Percentiles rank a stretch among this genome's conserved stretches.
Conservation (phyloP, 2,113 vertebrate species). For the Psittacula cyanocephala region DNA sequence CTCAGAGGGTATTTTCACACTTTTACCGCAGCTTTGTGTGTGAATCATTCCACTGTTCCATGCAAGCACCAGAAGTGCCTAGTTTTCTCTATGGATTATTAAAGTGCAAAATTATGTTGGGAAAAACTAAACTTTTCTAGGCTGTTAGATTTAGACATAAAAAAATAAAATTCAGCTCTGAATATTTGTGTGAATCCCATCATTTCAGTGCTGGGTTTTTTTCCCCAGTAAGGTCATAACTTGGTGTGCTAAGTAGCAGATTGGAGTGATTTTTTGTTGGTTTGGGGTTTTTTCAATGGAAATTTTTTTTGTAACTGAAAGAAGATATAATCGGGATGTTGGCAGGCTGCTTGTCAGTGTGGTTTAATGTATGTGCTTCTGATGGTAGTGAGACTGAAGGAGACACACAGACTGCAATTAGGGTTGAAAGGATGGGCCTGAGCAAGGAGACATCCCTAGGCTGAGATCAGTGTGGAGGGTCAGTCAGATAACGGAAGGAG, state of each 20-base stretch:
- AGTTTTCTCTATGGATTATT: conserved; percentile 31
- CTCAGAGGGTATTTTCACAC: not conserved
- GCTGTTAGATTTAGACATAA: not conserved
- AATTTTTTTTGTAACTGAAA: not conserved
- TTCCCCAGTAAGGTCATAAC: not conserved
- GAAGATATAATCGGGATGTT: not conserved
- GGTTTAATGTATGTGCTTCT: not conserved
- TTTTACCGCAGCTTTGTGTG: not conserved
- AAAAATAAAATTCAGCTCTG: not conserved
- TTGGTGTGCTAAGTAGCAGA: not conserved
- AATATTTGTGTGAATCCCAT: conserved; percentile 14
- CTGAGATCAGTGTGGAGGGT: not conserved
- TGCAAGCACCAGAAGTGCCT: conserved; percentile 5
- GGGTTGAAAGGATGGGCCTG: not conserved
- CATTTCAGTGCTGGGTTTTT: not conserved
- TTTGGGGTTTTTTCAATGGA: not conserved
- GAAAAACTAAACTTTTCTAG: not conserved
- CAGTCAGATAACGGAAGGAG: not conserved
- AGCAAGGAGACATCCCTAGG: not conserved
- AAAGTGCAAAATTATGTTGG: conserved; percentile 26
- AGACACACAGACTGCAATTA: not conserved
- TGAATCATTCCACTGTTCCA: not conserved
- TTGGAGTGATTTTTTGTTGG: not conserved
- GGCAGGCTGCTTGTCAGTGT: not conserved
- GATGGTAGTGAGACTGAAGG: not conserved